Base-by-base conservation (phyloP, 2,888 invertebrate species). In the Strigamia maritima region DNA sequence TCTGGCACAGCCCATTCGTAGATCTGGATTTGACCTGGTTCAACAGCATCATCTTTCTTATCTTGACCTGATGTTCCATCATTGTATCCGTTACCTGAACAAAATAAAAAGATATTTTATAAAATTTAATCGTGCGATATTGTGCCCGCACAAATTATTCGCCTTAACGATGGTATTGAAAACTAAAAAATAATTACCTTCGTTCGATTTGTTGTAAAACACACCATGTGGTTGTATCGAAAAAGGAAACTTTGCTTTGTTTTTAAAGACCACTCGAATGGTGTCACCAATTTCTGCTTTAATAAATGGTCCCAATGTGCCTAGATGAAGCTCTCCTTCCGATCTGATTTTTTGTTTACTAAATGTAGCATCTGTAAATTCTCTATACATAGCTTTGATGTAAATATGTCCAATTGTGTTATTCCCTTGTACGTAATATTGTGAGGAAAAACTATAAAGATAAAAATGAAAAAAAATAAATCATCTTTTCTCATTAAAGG, bases 231-330 rank as follows among this genome's bases (percentile, higher is more conserved):
- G 77, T n/a, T 24, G 19, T 14, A 77, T 16, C 2, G 77, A 77
- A n/a, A 26, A 77, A 1, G 77, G 75, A 26, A 76, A 80, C 14
- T 81, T 70, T 16, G 81, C 82, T 76, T 79, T 80, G 75, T 82
- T 82, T 44, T 80, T 75, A 78, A 82, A 82, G 19, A 79, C 74
- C 1, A 82, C 76, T 38, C 80, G 65, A n/a, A 81, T 35, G 28
- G 79, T 80, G 40, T 85, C 85, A 0, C 84, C 84, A 12, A 84
- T 82, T 80, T 84, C 83, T 12, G 82, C 85, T 40, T 82, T 81
- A 24, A 85, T 82, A 35, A 83, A 82, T 1, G 85, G 85, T 12
- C 85, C 85, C 28, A 82, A 44, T 60, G 81, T 74, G 16, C 81
- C 82, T 60, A 82, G 76, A 44, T 81, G 80, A 12, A 76, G 79